phyloP scores from a whole-genome alignment of 1,140 invertebrate species.

The Drosophila ananassae region DNA sequence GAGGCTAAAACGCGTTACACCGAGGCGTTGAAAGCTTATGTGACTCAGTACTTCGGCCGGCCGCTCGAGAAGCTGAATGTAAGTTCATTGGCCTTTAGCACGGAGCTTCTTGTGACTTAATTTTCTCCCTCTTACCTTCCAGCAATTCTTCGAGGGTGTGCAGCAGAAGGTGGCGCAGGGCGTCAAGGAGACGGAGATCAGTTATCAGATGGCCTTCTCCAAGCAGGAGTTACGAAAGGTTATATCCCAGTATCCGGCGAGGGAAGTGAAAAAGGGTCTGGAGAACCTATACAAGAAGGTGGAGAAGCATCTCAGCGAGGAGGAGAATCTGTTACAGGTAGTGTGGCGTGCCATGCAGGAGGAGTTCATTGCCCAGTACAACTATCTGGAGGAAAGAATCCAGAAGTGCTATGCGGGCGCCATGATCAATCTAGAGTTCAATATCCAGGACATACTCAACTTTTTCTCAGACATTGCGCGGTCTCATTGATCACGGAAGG shows the following conservation, averaged over 20 bases:
- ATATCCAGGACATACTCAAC: slow-evolving; percentile 97
- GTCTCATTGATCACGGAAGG: slow-evolving; percentile 87
- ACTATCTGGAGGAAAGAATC: slow-evolving; percentile 96
- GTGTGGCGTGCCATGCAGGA: slow-evolving; percentile 99
- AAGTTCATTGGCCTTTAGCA: slow-evolving; percentile 47
- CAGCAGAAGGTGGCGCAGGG: slow-evolving; percentile 95
- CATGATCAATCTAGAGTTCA: slow-evolving; percentile 97
- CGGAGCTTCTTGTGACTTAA: neutral
- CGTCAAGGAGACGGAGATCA: slow-evolving; percentile 98
- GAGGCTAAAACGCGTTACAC: slow-evolving; percentile 96
- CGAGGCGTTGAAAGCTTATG: slow-evolving; percentile 95
- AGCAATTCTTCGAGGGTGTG: slow-evolving; percentile 98
- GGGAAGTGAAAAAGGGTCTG: slow-evolving; percentile 97
- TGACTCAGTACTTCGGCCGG: slow-evolving; percentile 96
- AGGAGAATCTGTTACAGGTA: slow-evolving; percentile 96
- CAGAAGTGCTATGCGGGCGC: slow-evolving; percentile 98
- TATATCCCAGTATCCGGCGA: slow-evolving; percentile 97
- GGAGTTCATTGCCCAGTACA: slow-evolving; percentile 99
- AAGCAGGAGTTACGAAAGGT: slow-evolving; percentile 98
- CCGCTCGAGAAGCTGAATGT: slow-evolving; percentile 98
- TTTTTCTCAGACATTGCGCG: slow-evolving; percentile 99
- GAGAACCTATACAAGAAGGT: slow-evolving; percentile 98
- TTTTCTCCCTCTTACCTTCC: neutral
- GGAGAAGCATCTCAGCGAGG: slow-evolving; percentile 98
- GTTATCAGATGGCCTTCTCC: slow-evolving; percentile 98